These are phyloP conservation scores for Novumbra hubbsi DNA, from an alignment of 2,797 vertebrate species.

Conservation along the genomic window DNA sequence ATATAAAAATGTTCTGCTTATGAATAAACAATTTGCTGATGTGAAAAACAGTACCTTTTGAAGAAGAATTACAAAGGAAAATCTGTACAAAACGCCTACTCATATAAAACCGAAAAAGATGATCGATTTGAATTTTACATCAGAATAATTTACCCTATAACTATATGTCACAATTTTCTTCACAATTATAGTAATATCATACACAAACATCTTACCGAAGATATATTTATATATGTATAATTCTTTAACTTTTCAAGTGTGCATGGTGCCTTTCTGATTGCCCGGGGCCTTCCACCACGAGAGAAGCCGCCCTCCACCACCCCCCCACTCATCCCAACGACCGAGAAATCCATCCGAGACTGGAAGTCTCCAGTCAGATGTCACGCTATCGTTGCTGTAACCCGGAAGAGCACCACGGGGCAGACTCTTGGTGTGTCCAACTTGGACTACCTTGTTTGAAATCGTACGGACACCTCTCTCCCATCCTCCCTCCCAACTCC, in stretches of 20 bases:
- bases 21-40: slow-evolving; percentile 78
- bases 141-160: slow-evolving; percentile 62
- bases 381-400: slow-evolving; percentile 47
- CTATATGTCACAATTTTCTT: slow-evolving; percentile 70
- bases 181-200: slow-evolving; percentile 69
- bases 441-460: slow-evolving; percentile 37
- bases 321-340: slow-evolving; percentile 20
- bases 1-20: slow-evolving; percentile 78
- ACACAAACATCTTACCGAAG: slow-evolving; percentile 73
- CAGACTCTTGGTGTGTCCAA: slow-evolving; percentile 40
- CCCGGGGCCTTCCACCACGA: slow-evolving; percentile 45
- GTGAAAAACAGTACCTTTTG: slow-evolving; percentile 70
- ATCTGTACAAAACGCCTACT: slow-evolving; percentile 79
- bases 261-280: slow-evolving; percentile 64
- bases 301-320: slow-evolving; percentile 31
- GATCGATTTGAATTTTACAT: slow-evolving; percentile 72
- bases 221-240: slow-evolving; percentile 57
- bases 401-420: slow-evolving; percentile 44
- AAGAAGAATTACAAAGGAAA: slow-evolving; percentile 66
- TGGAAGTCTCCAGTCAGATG: background rate
- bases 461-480: slow-evolving; percentile 52
- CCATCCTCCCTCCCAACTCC: background rate
- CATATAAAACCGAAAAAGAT: slow-evolving; percentile 76
- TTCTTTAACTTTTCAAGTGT: slow-evolving; percentile 66
- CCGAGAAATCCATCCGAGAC: slow-evolving; percentile 6